A percentile compares a stretch with the other conserved stretches of the same genome.
These are phyloP conservation scores for Melanostoma scalare DNA, from an alignment of 2,888 invertebrate genomes.

Conservation along the genomic window DNA sequence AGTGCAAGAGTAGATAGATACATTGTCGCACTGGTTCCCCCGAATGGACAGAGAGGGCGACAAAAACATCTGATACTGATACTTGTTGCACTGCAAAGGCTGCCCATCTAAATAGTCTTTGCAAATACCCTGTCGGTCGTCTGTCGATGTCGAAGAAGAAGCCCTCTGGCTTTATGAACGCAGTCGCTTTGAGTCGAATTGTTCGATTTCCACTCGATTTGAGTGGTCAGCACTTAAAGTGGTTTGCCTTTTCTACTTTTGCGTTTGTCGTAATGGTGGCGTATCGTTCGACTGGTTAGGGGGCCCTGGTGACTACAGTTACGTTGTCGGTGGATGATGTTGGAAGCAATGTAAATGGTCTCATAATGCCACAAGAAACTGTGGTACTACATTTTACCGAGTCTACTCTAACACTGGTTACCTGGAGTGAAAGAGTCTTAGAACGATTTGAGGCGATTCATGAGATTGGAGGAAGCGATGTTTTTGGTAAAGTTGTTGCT, in stretches of 20 bases:
- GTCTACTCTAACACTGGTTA: slow-evolving; percentile 42
- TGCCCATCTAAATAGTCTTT: slow-evolving; percentile 44
- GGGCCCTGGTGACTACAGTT: slow-evolving; percentile 43
- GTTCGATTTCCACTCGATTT: slow-evolving; percentile 40
- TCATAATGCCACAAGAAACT: slow-evolving; percentile 71
- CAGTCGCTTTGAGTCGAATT: slow-evolving; percentile 57
- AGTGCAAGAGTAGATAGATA: slow-evolving; percentile 49
- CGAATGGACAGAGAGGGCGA: slow-evolving; percentile 58
- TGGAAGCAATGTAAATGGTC: slow-evolving; percentile 69
- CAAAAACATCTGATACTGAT: slow-evolving; percentile 60
- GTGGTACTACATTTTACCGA: slow-evolving; percentile 69
- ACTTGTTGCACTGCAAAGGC: slow-evolving; percentile 47
- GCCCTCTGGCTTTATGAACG: slow-evolving; percentile 48
- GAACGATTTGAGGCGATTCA: slow-evolving; percentile 50
- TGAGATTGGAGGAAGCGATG: slow-evolving; percentile 60
- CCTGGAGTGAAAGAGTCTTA: slow-evolving; percentile 47
- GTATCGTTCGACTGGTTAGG: slow-evolving; percentile 16
- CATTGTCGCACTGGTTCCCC: slow-evolving; percentile 25
- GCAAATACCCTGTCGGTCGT: slow-evolving; percentile 34
- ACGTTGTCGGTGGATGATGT: slow-evolving; percentile 62
- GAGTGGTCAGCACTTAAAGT: slow-evolving; percentile 43
- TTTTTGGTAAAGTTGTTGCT: slow-evolving; percentile 52
- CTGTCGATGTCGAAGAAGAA: slow-evolving; percentile 39
- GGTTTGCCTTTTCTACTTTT: slow-evolving; percentile 18
- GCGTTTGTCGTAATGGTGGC: slow-evolving; percentile 13